These are phyloP conservation scores for Amorpha juglandis DNA, from an alignment of 2,888 invertebrate genomes.

Conservation along the genomic window DNA sequence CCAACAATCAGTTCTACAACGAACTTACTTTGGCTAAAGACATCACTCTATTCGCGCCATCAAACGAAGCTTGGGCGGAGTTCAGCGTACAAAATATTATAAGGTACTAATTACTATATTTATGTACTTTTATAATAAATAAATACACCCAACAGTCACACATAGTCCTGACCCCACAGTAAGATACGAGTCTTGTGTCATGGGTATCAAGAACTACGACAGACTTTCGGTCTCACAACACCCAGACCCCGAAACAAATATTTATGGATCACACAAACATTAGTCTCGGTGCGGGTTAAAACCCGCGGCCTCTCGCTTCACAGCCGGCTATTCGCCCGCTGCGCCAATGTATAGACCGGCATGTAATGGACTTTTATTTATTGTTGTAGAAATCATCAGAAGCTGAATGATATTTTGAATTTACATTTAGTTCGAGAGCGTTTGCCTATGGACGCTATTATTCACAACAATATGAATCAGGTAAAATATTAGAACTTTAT, in stretches of 20 bases:
- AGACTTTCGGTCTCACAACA: too few species aligned
- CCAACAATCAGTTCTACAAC: conserved; percentile 87
- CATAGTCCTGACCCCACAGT: too few species aligned
- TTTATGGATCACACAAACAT: too few species aligned
- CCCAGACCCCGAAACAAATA: too few species aligned
- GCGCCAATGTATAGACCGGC: not conserved
- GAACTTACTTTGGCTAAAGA: conserved; percentile 88
- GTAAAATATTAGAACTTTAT: conserved; percentile 65
- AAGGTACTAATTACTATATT: conserved; percentile 63
- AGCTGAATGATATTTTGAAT: conserved; percentile 90
- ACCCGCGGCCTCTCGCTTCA: too few species aligned
- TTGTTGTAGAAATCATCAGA: conserved; percentile 85
- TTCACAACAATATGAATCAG: conserved; percentile 88
- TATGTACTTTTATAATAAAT: conserved; percentile 32
- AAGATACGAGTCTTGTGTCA: too few species aligned
- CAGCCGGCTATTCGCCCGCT: too few species aligned
- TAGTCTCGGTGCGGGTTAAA: too few species aligned
- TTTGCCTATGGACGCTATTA: conserved; percentile 90
- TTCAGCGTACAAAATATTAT: conserved; percentile 89
- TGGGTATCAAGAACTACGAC: too few species aligned
- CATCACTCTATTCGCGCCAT: conserved; percentile 94
- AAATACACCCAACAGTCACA: too few species aligned
- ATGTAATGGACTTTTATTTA: not conserved
- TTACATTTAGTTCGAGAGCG: conserved; percentile 92
- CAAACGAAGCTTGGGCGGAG: conserved; percentile 93